Conservation (phyloP, 2,888 invertebrate species). For the Drosophila villosipedis region DNA sequence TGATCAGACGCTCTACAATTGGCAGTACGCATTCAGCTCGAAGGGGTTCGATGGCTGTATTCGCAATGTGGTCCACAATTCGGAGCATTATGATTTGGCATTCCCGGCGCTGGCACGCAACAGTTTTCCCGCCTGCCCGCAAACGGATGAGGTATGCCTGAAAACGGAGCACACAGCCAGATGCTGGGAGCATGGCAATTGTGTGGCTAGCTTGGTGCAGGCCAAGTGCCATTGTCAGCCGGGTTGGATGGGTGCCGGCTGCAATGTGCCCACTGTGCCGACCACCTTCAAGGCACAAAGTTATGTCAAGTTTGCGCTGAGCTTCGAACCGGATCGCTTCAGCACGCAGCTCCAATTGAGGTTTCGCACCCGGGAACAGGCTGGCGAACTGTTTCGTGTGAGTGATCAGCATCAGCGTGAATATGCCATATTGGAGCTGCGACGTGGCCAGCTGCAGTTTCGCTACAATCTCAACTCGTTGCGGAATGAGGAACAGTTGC, state of each 20-base stretch:
- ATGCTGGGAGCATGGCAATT: slow-evolving; percentile 96
- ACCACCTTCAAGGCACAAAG: slow-evolving; percentile 96
- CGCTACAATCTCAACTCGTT: slow-evolving; percentile 96
- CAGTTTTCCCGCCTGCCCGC: slow-evolving; percentile 95
- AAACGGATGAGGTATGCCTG: slow-evolving; percentile 95
- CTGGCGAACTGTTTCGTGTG: slow-evolving; percentile 96
- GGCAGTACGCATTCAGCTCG: slow-evolving; percentile 95
- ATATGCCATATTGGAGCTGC: slow-evolving; percentile 93
- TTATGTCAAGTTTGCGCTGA: slow-evolving; percentile 97
- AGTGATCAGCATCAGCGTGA: slow-evolving; percentile 97
- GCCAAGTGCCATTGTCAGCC: slow-evolving; percentile 97
- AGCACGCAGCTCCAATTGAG: slow-evolving; percentile 96
- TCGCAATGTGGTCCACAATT: slow-evolving; percentile 97
- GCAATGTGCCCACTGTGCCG: slow-evolving; percentile 93
- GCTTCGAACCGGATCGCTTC: slow-evolving; percentile 96
- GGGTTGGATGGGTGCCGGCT: slow-evolving; percentile 96
- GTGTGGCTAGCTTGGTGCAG: slow-evolving; percentile 95
- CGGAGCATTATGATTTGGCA: slow-evolving; percentile 96
- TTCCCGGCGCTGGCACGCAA: slow-evolving; percentile 94
- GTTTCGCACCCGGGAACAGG: slow-evolving; percentile 96
- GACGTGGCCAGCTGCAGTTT: slow-evolving; percentile 94
- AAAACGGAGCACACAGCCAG: slow-evolving; percentile 93
- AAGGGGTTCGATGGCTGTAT: slow-evolving; percentile 98
- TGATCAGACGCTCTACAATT: slow-evolving; percentile 93
- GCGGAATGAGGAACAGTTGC: slow-evolving; percentile 93